Evolutionary conservation across 2,888 invertebrate species (phyloP), one percentile per base, ranked within the genome.

Genomic region (Hypsopygia costalis): DNA sequence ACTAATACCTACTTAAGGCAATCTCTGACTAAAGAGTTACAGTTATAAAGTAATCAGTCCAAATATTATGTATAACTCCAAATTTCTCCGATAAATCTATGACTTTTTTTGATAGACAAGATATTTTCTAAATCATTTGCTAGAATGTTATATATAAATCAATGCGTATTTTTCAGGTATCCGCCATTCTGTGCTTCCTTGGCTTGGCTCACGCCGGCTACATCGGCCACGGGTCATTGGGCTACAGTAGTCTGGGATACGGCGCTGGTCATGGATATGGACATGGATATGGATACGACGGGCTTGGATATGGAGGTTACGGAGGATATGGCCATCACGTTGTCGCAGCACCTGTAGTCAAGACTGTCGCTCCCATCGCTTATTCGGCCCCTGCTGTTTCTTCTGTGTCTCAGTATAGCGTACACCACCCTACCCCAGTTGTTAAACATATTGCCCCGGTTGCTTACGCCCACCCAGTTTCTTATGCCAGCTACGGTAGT

Each of bases 131-230:
- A n/a, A n/a, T n/a, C n/a, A n/a, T n/a, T n/a, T n/a, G n/a, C n/a
- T n/a, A n/a, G n/a, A n/a, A n/a, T n/a, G n/a, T n/a, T n/a, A n/a
- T n/a, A n/a, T n/a, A n/a, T n/a, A n/a, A n/a, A n/a, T n/a, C n/a
- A n/a, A n/a, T n/a, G n/a, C n/a, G n/a, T n/a, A n/a, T 44, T 29
- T 68, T 72, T 4, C 70, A 81, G 80, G 47, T 74, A 37, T 40
- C 53, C n/a, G 55, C 64, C 30, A 38, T 73, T 42, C 43, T 75
- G 46, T 73, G 76, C 62, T 61, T 75, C 16, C 52, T 79, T 40
- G 70, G 71, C 49, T 36, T 71, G 32, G 62, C 64, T 31, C 53
- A 55, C 31, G 79, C 73, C 11, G 70, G 79, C 10, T 62, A 67
- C 51, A 61, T 73, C 22, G 52, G 61, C 10, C 67, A 70, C 11